Evolutionary conservation across 2,113 vertebrate genomes (phyloP).

Genomic region (Vimba vimba): DNA sequence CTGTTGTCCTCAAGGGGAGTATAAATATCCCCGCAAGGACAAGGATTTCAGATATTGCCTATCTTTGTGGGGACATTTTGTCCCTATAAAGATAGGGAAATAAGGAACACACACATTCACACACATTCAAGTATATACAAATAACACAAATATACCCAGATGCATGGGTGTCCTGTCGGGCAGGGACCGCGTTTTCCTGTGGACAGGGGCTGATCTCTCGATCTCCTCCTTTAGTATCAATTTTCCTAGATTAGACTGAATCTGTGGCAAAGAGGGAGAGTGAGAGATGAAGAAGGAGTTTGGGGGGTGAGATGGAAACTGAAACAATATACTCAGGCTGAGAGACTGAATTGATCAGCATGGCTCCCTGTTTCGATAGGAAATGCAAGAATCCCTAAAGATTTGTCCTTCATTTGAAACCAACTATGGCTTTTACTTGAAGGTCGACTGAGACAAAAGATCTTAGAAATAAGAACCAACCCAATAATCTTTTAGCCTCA

Average conservation of each 20-base stretch:
- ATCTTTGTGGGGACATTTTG: no score
- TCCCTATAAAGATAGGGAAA: no score
- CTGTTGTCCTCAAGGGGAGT: no score
- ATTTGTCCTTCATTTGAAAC: conserved; percentile 34
- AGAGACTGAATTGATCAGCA: conserved; percentile 13
- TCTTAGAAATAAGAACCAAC: background rate
- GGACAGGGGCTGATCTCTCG: conserved; percentile 79
- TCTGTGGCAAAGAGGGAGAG: conserved; percentile 71
- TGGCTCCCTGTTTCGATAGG: conserved; percentile 12
- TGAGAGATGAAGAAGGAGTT: background rate
- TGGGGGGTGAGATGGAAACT: background rate
- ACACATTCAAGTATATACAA: no score
- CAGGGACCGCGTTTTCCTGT: conserved; percentile 89
- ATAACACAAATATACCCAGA: conserved; percentile 76
- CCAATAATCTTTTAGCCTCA: background rate
- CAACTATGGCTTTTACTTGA: background rate
- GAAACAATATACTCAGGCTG: background rate
- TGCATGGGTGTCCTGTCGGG: conserved; percentile 83
- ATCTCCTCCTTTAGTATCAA: conserved; percentile 94
- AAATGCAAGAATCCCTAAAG: conserved; percentile 37
- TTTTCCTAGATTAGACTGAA: conserved; percentile 93
- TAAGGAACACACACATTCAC: background rate
- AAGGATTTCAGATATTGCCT: no score
- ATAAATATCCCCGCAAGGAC: no score
- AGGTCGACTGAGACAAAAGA: background rate